These are phyloP conservation scores for Colinus virginianus DNA, from an alignment of 2,113 vertebrate species.

Conservation along the genomic window DNA sequence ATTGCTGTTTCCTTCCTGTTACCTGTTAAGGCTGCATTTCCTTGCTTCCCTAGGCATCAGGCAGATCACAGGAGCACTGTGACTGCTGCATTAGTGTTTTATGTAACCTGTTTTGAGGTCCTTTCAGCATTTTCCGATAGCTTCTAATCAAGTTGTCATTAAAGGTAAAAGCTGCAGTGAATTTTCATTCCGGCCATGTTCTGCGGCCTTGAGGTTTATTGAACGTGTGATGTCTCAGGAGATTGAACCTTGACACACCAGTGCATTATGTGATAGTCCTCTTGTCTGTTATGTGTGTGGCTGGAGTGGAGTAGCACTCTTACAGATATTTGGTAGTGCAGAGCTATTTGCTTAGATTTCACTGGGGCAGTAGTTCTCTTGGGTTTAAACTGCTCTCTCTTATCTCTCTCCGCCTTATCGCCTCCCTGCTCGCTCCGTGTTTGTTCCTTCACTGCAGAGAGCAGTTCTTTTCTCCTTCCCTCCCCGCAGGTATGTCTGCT, in stretches of 20 bases:
- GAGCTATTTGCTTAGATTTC: background rate
- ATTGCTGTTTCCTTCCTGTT: background rate
- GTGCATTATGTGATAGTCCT: background rate
- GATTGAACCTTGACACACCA: background rate
- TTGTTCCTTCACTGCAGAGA: background rate
- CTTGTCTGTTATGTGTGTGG: background rate
- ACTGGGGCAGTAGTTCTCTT: background rate
- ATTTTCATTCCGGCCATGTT: background rate
- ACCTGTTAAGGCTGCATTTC: background rate
- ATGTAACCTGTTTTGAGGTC: background rate
- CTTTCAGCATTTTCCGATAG: background rate
- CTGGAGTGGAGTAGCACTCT: background rate
- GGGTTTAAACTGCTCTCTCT: background rate
- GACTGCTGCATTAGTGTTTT: background rate
- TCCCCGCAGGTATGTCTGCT: background rate
- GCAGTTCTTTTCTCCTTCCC: background rate
- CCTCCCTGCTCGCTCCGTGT: background rate
- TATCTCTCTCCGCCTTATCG: background rate
- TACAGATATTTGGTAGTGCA: background rate
- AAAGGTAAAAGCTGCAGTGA: background rate
- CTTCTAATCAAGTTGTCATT: background rate
- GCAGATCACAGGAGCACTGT: fast-evolving
- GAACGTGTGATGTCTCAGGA: background rate
- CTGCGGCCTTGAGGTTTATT: background rate
- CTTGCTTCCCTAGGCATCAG: background rate